A percentile compares a stretch with the other conserved stretches of the same genome.
Conservation (phyloP, 2,888 invertebrate species). For the Brenthis hecate region DNA sequence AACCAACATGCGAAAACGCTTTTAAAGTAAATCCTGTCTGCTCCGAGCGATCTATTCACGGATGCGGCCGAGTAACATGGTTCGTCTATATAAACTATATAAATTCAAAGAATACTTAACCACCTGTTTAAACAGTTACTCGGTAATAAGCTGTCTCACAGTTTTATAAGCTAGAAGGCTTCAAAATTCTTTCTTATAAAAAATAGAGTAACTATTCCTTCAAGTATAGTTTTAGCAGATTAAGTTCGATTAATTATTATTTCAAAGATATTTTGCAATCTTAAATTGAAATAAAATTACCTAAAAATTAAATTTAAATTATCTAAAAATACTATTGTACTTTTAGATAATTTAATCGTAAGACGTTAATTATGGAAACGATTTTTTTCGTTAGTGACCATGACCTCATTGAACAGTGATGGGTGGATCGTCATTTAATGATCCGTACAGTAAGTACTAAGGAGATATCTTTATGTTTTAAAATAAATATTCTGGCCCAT, state of each 20-base stretch:
- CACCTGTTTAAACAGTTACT: background rate
- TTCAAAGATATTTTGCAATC: background rate
- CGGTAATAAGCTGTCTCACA: background rate
- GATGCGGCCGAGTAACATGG: constrained; percentile 65
- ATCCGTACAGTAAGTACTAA: constrained; percentile 5
- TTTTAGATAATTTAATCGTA: too few relatives aligned
- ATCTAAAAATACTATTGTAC: too few relatives aligned
- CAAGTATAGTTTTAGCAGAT: too few relatives aligned
- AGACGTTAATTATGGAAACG: background rate
- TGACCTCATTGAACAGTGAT: constrained; percentile 12
- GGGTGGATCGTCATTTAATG: constrained; percentile 5
- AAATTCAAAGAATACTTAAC: constrained; percentile 1
- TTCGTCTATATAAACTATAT: constrained; percentile 42
- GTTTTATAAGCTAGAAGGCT: background rate
- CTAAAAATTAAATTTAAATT: too few relatives aligned
- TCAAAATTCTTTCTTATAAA: too few relatives aligned
- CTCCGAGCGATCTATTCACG: constrained; percentile 43
- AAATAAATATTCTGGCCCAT: constrained; percentile 11
- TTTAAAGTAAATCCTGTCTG: constrained; percentile 69
- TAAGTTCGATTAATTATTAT: background rate
- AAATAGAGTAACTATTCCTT: too few relatives aligned
- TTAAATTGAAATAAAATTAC: too few relatives aligned
- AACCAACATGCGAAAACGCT: constrained; percentile 71
- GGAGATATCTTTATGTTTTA: constrained; percentile 8
- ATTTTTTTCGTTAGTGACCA: constrained; percentile 12